Evolutionary conservation across 2,888 invertebrate species (phyloP).

Genomic region (Platycnemis pennipes): DNA sequence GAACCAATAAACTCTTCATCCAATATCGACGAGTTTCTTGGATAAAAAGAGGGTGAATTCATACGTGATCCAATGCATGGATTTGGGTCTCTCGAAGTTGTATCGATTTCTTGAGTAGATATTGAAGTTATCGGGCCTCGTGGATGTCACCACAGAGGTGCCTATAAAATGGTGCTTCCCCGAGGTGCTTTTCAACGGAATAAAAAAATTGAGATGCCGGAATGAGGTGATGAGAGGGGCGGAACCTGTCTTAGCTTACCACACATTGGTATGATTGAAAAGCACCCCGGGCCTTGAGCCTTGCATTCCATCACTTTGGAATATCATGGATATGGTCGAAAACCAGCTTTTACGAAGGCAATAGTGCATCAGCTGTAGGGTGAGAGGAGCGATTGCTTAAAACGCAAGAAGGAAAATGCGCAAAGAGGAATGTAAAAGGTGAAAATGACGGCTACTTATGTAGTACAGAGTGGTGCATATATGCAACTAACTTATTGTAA

Average conservation of each 20-base stretch:
- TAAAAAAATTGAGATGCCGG: too few relatives aligned
- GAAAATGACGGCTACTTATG: too few relatives aligned
- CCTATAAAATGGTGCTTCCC: neutral
- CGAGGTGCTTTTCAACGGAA: neutral
- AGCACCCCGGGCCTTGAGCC: neutral
- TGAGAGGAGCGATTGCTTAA: neutral
- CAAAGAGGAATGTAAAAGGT: neutral
- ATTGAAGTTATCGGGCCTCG: neutral
- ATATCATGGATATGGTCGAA: neutral
- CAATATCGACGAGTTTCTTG: neutral
- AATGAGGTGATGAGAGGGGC: neutral
- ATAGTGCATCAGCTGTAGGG: neutral
- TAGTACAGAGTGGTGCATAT: too few relatives aligned
- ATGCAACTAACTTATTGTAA: too few relatives aligned
- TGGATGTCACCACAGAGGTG: neutral
- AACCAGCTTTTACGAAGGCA: neutral
- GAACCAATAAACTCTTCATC: neutral
- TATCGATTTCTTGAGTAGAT: constrained; percentile 9
- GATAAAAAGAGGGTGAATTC: neutral
- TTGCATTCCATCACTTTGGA: neutral
- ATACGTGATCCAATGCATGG: neutral
- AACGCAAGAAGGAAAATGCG: too few relatives aligned
- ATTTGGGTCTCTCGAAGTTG: neutral
- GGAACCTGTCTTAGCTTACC: neutral
- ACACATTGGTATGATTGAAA: neutral